Evolutionary conservation across 2,888 invertebrate species (phyloP), one percentile per base, ranked within the genome.

Genomic region (Melanchra persicariae): DNA sequence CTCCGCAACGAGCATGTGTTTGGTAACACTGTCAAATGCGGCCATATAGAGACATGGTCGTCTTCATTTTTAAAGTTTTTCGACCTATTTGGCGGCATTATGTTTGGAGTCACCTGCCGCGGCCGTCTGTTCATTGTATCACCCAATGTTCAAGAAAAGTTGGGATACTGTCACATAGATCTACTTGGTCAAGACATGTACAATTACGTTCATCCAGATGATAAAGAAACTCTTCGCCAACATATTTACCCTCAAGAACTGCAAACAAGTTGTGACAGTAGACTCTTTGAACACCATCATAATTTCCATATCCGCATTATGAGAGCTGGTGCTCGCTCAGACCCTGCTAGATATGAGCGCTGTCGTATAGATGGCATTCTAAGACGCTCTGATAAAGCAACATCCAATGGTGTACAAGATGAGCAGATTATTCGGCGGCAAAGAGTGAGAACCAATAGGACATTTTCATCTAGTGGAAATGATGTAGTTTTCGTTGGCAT

Each of bases 161-260:
- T 99, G 83, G 99, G 99, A 70, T 98, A 99, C 93, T 97, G 98
- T 86, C 96, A 98, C 97, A 97, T 98, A 87, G 99, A 99, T 93
- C 96, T 99, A 87, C 97, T 99, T 91, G 99, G 99, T 37, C 98
- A 99, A 93, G 98, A 98, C 81, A 96, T 99, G 84, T 98, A 97
- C 91, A 97, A 98, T 88, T 98, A 98, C 92, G 97, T 98, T 54
- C 98, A 98, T 90, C 97, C 97, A 6, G 98, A 98, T 81, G 99
- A 99, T 92, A 98, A 98, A 85, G 97, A 97, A 58, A 97, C 97
- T 85, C 95, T 99, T 55, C 96, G 97, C 73, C 97, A 97, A 79
- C 97, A 97, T 88, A 96, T 98, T 87, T 96, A 96, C 84, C 97
- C 97, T 52, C 93, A 94, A 68, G 96, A 97, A 83, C 78, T 95